Percentiles rank a stretch among this genome's conserved stretches.
phyloP scores from a whole-genome alignment of 2,797 vertebrate genomes.

The Fundulus diaphanus region DNA sequence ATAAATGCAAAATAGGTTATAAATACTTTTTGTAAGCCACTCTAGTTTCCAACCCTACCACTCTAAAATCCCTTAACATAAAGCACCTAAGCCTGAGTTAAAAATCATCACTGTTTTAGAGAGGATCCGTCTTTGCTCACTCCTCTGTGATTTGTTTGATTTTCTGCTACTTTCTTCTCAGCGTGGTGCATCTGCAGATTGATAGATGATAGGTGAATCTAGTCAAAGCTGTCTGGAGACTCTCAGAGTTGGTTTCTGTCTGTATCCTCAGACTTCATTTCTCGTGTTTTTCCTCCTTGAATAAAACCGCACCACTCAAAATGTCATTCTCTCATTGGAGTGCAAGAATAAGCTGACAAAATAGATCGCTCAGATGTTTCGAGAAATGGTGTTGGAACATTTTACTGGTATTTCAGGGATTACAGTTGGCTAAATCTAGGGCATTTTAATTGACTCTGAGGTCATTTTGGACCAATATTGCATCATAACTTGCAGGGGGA shows the following conservation, averaged over 20 bases:
- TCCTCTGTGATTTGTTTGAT: neutral
- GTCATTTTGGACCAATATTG: too few species aligned
- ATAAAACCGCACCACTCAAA: constrained; percentile 11
- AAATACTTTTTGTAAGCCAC: neutral
- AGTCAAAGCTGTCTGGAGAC: neutral
- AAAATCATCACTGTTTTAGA: neutral
- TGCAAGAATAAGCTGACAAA: too few species aligned
- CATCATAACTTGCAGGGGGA: too few species aligned
- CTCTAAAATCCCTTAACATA: neutral
- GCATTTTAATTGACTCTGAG: too few species aligned
- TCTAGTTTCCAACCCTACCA: neutral
- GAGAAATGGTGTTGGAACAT: too few species aligned
- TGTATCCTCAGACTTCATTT: constrained; percentile 3
- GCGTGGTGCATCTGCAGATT: neutral
- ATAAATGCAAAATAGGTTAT: too few species aligned
- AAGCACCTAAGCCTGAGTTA: neutral
- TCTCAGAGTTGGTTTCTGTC: constrained; percentile 2
- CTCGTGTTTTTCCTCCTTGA: constrained; percentile 6
- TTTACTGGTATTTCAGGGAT: too few species aligned
- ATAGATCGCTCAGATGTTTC: too few species aligned
- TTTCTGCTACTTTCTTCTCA: neutral
- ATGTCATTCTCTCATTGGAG: neutral
- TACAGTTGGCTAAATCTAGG: too few species aligned
- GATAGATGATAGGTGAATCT: neutral
- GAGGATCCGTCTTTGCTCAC: neutral